These are phyloP conservation scores for Drosophila prostipennis DNA, from an alignment of 2,888 invertebrate genomes.

Conservation along the genomic window DNA sequence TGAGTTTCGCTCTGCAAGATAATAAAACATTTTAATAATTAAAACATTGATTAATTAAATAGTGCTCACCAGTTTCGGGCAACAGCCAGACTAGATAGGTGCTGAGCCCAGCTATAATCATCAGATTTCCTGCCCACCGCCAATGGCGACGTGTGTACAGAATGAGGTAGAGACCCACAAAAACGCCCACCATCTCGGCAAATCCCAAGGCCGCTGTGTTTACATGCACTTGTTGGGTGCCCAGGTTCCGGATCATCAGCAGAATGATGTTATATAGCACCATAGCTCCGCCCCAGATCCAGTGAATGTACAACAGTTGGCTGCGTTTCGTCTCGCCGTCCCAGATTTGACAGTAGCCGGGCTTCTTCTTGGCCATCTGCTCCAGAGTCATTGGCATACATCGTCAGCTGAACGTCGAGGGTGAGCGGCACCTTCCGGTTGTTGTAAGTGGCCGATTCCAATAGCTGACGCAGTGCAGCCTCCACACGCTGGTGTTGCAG, in stretches of 20 bases:
- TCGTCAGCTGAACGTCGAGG: conserved; percentile 78
- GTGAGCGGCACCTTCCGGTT: conserved; percentile 82
- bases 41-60: rapidly evolving
- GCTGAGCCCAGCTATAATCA: conserved; percentile 74
- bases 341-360: conserved; percentile 81
- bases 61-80: conserved; percentile 75
- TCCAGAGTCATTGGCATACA: conserved; percentile 65
- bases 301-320: conserved; percentile 77
- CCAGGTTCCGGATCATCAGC: conserved; percentile 83
- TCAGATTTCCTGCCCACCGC: conserved; percentile 82
- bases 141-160: conserved; percentile 82
- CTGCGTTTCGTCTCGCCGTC: conserved; percentile 78
- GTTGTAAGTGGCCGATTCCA: conserved; percentile 83
- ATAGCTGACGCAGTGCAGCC: conserved; percentile 77
- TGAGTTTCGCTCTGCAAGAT: conserved; percentile 59
- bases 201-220: conserved; percentile 84
- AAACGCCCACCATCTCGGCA: conserved; percentile 83
- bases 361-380: conserved; percentile 43
- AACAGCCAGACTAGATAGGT: conserved; percentile 82
- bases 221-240: conserved; percentile 82
- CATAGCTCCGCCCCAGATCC: conserved; percentile 82
- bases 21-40: rapidly evolving
- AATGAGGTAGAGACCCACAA: conserved; percentile 82
- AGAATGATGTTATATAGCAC: conserved; percentile 83
- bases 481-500: conserved; percentile 80